These are phyloP conservation scores for Tetrao urogallus DNA, from an alignment of 2,113 vertebrate species.

Conservation along the genomic window DNA sequence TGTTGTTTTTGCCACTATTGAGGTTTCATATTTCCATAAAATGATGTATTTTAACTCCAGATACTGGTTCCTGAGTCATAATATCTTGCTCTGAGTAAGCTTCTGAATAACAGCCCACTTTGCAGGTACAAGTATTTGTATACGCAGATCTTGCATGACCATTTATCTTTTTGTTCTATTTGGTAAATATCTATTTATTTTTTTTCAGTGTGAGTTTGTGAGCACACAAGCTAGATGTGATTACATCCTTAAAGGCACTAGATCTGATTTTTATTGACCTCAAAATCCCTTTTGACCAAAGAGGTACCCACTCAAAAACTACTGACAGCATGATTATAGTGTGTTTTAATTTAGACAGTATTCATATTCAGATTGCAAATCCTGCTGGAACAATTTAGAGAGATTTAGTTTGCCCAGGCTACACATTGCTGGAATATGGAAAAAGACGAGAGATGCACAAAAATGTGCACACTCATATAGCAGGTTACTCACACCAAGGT, in stretches of 20 bases:
- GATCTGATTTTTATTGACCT: not conserved
- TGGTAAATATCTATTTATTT: not conserved
- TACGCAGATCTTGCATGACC: not conserved
- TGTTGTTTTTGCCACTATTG: not conserved
- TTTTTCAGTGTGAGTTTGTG: not conserved
- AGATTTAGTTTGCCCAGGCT: not conserved
- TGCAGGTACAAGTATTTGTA: not conserved
- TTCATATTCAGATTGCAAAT: not conserved
- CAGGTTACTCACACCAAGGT: not conserved
- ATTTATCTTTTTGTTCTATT: not conserved
- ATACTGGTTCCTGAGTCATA: not conserved
- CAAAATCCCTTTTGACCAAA: not conserved
- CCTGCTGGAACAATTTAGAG: not conserved
- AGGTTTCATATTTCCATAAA: not conserved
- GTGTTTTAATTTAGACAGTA: not conserved
- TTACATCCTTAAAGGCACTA: not conserved
- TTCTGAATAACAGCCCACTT: not conserved
- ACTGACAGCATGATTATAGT: not conserved
- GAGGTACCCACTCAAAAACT: not conserved
- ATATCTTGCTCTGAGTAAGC: not conserved
- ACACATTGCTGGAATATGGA: not conserved
- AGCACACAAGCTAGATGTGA: not conserved
- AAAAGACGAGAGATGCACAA: not conserved
- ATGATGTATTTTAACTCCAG: not conserved
- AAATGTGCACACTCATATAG: fast-evolving